These are phyloP conservation scores for Apantesis nais DNA, from an alignment of 2,888 invertebrate genomes.

Conservation along the genomic window DNA sequence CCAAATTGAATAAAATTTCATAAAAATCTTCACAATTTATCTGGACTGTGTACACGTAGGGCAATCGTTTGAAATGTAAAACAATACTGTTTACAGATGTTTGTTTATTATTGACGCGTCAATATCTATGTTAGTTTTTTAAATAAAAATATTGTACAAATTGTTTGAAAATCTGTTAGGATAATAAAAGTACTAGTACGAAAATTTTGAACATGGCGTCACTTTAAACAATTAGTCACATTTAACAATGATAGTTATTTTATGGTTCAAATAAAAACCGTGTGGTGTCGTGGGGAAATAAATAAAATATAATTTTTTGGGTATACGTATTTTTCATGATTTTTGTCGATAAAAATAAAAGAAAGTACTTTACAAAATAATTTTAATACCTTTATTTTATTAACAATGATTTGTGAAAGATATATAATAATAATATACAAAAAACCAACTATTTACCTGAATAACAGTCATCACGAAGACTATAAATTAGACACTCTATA, in stretches of 20 bases:
- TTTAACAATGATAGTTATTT: not conserved
- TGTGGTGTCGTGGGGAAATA: too few relatives aligned
- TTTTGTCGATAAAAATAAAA: too few relatives aligned
- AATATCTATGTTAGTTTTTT: not conserved
- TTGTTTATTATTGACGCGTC: not conserved
- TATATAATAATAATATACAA: too few relatives aligned
- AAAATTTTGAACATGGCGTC: too few relatives aligned
- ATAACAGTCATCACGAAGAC: too few relatives aligned
- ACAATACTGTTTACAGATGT: not conserved
- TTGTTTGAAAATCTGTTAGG: not conserved
- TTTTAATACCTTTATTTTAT: too few relatives aligned
- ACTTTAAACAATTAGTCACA: not conserved
- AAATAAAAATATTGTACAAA: not conserved
- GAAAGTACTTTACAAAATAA: too few relatives aligned
- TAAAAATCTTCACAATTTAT: not conserved
- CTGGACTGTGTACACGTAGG: not conserved
- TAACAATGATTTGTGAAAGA: too few relatives aligned
- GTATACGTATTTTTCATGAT: too few relatives aligned
- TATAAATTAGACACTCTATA: too few relatives aligned
- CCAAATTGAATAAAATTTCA: not conserved
- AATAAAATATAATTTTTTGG: too few relatives aligned
- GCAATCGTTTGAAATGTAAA: not conserved
- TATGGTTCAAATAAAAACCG: not conserved
- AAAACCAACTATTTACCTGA: too few relatives aligned
- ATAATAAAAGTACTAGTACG: not conserved